These are phyloP conservation scores for Synodontis membranacea DNA, from an alignment of 2,113 vertebrate species.

Conservation along the genomic window DNA sequence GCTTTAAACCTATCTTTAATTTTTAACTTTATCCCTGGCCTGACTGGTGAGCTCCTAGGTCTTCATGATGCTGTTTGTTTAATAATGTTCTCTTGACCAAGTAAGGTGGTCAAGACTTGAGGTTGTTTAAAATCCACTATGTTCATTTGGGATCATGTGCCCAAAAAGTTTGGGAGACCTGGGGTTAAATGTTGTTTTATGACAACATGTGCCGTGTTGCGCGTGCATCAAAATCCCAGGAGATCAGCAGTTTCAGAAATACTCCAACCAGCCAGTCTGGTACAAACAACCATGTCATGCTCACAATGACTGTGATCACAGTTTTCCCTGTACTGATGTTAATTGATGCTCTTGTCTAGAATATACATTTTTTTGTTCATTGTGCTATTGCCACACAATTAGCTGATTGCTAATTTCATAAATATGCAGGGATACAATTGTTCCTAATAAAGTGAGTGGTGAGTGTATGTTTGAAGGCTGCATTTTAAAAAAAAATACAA, in stretches of 20 bases:
- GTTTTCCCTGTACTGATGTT: background rate
- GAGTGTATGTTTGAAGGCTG: background rate
- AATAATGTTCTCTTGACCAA: no score
- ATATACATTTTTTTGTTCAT: background rate
- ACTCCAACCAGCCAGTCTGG: background rate
- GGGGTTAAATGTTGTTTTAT: background rate
- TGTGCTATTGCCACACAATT: background rate
- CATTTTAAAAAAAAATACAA: background rate
- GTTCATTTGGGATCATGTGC: background rate
- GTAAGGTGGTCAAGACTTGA: background rate
- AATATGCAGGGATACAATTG: no score
- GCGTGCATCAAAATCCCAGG: background rate
- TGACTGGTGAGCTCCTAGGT: no score
- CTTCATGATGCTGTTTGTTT: no score
- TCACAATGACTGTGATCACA: background rate
- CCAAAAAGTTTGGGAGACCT: background rate
- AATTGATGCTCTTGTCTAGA: background rate
- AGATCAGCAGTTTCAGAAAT: background rate
- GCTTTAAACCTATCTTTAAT: no score
- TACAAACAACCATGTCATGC: background rate
- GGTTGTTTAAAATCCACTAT: background rate
- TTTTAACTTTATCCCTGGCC: no score
- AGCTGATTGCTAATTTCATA: background rate
- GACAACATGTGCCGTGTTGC: no score
- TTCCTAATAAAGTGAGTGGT: background rate